Conservation (phyloP, 2,888 invertebrate genomes). For the Anarsia innoxiella region DNA sequence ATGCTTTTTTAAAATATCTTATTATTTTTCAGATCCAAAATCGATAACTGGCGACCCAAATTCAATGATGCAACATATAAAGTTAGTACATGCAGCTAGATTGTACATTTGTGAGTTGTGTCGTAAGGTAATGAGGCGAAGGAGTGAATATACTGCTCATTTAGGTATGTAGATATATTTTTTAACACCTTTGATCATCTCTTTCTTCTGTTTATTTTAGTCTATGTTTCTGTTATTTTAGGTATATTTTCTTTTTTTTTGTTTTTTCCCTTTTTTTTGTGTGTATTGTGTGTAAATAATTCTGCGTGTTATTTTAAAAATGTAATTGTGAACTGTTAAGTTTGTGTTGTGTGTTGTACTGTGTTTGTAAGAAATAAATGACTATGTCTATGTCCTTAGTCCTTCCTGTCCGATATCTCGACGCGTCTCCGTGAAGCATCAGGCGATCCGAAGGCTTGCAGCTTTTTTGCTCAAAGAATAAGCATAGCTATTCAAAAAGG, state of each 20-base stretch:
- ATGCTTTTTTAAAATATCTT: background rate
- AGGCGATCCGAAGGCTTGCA: no score
- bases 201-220: background rate
- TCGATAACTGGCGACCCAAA: conserved; percentile 59
- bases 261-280: background rate
- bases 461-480: no score
- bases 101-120: conserved; percentile 83
- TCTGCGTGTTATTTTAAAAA: background rate
- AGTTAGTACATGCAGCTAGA: conserved; percentile 74
- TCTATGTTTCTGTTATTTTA: background rate
- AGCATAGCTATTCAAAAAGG: no score
- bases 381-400: no score
- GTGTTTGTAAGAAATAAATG: no score
- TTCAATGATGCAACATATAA: conserved; percentile 77
- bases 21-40: background rate
- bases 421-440: no score
- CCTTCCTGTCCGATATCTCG: no score
- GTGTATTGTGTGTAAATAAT: background rate
- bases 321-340: background rate
- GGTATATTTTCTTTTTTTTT: background rate
- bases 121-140: conserved; percentile 77
- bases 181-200: background rate
- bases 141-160: conserved; percentile 78
- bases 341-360: no score
- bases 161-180: conserved; percentile 48